Base-by-base conservation (phyloP, 1,140 invertebrate species). In the Penaeus chinensis region DNA sequence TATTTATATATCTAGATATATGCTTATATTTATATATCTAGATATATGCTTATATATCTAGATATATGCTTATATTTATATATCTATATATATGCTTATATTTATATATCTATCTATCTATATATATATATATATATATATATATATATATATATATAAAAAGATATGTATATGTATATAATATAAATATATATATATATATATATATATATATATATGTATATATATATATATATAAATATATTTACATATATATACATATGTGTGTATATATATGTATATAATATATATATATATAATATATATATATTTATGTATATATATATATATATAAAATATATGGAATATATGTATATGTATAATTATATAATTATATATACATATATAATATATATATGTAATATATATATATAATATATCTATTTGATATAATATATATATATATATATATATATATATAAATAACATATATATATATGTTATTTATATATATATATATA, bases 171-270 rank as follows among this genome's bases (percentile, higher is more conserved):
- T 69, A 69, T 20, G 19, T 20, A 69, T 20, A 69, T 20, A 69
- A 10, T 24, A 24, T 24, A 24, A 20, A 3, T 69, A 69, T 69
- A 69, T 69, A 69, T 69, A 69, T 69, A 69, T 69, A 69, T 69
- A 69, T 69, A 69, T 69, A 69, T 69, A 69, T 69, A 69, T 10
- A 69, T 69, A 69, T 69, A 69, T 69, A 10, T 69, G 27, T 10
- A 69, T 69, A 10, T 69, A 69, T 69, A 69, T 69, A 69, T 5
- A 69, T 69, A 69, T 69, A 69, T 69, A 69, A 24, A 69, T 69
- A 20, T 69, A 20, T 69, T 3, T 5, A 20, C 27, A 69, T 69
- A 20, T 66, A 69, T 69, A 20, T 69, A 69, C 27, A 20, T 69
- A 69, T 69, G 10, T 69, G 27, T 69, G 10, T 69, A 69, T 69